Evolutionary conservation across 2,888 invertebrate genomes (phyloP).

Genomic region (Nycteola revayana): DNA sequence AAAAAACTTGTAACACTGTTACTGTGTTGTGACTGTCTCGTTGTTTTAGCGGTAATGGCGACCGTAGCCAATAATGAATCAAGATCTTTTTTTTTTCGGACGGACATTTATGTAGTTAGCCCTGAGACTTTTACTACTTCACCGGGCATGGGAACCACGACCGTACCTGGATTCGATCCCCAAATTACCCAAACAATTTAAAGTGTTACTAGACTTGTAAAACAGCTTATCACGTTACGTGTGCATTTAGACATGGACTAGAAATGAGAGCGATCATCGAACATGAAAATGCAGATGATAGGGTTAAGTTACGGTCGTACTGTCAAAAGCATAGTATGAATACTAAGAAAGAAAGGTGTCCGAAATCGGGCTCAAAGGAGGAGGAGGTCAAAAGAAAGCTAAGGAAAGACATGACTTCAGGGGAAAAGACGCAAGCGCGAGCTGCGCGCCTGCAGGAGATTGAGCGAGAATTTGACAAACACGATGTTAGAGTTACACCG

Average conservation of each 20-base stretch:
- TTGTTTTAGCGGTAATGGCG: too few relatives aligned
- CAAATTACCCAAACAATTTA: too few relatives aligned
- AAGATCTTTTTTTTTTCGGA: too few relatives aligned
- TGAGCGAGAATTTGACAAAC: conserved; percentile 96
- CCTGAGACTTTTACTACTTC: too few relatives aligned
- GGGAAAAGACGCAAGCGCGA: conserved; percentile 95
- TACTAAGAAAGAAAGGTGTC: conserved; percentile 90
- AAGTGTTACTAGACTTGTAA: conserved; percentile 99
- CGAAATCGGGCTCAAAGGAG: conserved; percentile 88
- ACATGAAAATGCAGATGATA: conserved; percentile 96
- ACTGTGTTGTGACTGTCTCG: too few relatives aligned
- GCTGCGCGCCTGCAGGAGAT: conserved; percentile 96
- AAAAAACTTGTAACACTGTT: too few relatives aligned
- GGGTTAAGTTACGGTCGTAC: conserved; percentile 96
- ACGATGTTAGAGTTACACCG: conserved; percentile 92
- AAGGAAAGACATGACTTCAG: conserved; percentile 95
- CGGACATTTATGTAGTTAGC: too few relatives aligned
- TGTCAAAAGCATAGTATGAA: conserved; percentile 98
- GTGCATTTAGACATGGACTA: conserved; percentile 97
- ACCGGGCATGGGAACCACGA: too few relatives aligned
- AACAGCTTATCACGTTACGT: conserved; percentile 99
- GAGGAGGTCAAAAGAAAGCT: conserved; percentile 92
- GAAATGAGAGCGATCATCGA: conserved; percentile 99
- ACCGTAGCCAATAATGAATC: too few relatives aligned
- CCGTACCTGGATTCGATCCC: too few relatives aligned